Evolutionary conservation across 1,140 invertebrate species (phyloP), one percentile per base, ranked within the genome.

Genomic region (Hyles vespertilio): DNA sequence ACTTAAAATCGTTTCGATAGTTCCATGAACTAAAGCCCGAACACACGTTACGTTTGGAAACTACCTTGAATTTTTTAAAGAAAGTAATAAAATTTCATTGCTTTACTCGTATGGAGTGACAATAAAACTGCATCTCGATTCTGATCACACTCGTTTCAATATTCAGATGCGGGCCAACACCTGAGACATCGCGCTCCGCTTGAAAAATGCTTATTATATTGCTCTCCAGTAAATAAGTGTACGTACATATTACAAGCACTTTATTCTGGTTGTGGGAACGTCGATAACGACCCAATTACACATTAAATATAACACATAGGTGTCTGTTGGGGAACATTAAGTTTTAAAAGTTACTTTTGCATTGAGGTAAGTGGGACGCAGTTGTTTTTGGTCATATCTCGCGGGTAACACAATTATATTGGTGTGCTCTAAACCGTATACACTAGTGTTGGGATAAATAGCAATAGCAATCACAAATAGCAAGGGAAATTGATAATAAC

Each of bases 101-200:
- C 77, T 77, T 76, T 70, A 78, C 78, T 79, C 75, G 70, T 61
- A 63, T 65, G 66, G 61, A 75, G 76, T 82, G 82, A 87, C 80
- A 82, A 84, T 87, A 87, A 86, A 86, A 86, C 67, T 87, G 81
- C 84, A 86, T 84, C 80, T 79, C 81, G 70, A 85, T 87, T 83
- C 84, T 79, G 80, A 87, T 84, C 84, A 85, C 84, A 85, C 75
- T 75, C 84, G 72, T 79, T 85, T 74, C 82, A 77, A 84, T 87
- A 86, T 85, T 85, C 79, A 77, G 74, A 81, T 75, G 70, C 62
- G 74, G 67, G 66, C 61, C 72, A 77, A 74, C 84, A 86, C 84
- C 84, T 87, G 84, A 74, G 84, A 67, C 81, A 65, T 73, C 62
- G 68, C 65, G 58, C 63, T 60, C 70, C 77, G 68, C 69, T 76